Percentiles rank a stretch among this genome's conserved stretches.
Conservation (phyloP, 2,797 vertebrate genomes). For the Trachurus trachurus region DNA sequence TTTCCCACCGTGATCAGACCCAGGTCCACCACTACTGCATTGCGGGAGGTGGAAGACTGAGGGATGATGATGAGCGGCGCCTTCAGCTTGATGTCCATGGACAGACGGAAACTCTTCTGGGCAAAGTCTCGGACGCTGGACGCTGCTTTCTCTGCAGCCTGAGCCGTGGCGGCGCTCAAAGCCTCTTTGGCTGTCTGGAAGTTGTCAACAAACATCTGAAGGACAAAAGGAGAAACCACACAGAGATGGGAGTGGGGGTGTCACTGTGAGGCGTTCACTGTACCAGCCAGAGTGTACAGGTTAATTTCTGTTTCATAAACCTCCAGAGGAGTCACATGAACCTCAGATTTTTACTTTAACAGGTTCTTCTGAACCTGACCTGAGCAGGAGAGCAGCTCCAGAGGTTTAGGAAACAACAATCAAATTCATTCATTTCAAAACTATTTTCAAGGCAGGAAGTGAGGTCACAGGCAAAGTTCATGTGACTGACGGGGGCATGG, state of each 20-base stretch:
- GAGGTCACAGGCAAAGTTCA: conserved; percentile 60
- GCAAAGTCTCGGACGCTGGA: conserved; percentile 93
- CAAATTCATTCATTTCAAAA: neutral
- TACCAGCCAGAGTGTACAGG: neutral
- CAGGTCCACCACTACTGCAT: conserved; percentile 91
- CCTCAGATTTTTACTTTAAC: neutral
- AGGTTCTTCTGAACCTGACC: no score
- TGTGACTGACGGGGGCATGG: conserved; percentile 22
- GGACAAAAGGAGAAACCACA: conserved; percentile 6
- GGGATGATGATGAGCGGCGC: conserved; percentile 95
- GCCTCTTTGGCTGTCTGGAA: conserved; percentile 91
- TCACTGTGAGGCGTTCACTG: conserved; percentile 40
- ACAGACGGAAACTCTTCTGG: conserved; percentile 92
- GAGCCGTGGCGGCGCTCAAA: conserved; percentile 90
- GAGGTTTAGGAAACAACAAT: conserved; percentile 57
- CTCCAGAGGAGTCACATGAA: conserved; percentile 2
- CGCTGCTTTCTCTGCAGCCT: conserved; percentile 95
- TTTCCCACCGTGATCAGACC: conserved; percentile 93
- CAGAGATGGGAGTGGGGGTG: conserved; percentile 12
- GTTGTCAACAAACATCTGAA: conserved; percentile 75
- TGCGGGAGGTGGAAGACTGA: conserved; percentile 90
- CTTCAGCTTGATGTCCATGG: conserved; percentile 91
- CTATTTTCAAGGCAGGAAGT: conserved; percentile 28
- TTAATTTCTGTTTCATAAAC: conserved; percentile 52
- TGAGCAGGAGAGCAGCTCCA: neutral